phyloP scores from a whole-genome alignment of 2,888 invertebrate species.

The Melipona beecheii region DNA sequence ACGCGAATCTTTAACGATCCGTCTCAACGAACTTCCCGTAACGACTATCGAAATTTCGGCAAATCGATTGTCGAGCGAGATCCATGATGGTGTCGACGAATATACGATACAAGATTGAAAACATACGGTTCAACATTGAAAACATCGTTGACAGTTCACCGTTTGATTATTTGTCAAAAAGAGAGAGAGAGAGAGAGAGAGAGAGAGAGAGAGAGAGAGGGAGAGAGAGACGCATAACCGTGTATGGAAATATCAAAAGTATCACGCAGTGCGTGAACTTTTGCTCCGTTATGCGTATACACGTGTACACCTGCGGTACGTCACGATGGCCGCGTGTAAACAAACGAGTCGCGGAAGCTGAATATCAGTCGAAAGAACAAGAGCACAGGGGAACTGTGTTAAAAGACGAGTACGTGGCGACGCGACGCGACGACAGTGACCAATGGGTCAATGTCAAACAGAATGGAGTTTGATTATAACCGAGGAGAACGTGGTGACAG shows the following conservation, averaged over 20 bases:
- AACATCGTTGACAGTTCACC: conserved; percentile 4
- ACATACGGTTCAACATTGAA: background rate
- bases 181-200: too few relatives aligned
- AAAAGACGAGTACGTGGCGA: background rate
- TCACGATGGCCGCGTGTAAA: conserved; percentile 65
- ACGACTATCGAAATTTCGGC: background rate
- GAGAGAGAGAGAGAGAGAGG: too few relatives aligned
- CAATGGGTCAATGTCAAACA: conserved; percentile 20
- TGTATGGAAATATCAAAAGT: background rate
- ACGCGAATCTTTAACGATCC: background rate
- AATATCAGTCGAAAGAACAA: conserved; percentile 15
- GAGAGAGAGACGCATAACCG: background rate
- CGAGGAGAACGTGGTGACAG: conserved; percentile 24
- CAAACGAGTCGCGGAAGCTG: conserved; percentile 50
- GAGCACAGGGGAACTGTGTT: background rate
- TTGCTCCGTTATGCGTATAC: conserved; percentile 37
- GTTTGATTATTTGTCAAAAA: background rate
- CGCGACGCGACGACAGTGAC: background rate
- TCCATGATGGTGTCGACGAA: too few relatives aligned
- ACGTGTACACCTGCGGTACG: conserved; percentile 59
- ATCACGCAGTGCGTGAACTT: conserved; percentile 5
- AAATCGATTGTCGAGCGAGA: background rate
- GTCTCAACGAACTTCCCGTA: background rate
- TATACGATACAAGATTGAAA: background rate
- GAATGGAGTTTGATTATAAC: background rate